These are phyloP conservation scores for Neosilurus hyrtlii DNA, from an alignment of 2,797 vertebrate species.

Conservation along the genomic window DNA sequence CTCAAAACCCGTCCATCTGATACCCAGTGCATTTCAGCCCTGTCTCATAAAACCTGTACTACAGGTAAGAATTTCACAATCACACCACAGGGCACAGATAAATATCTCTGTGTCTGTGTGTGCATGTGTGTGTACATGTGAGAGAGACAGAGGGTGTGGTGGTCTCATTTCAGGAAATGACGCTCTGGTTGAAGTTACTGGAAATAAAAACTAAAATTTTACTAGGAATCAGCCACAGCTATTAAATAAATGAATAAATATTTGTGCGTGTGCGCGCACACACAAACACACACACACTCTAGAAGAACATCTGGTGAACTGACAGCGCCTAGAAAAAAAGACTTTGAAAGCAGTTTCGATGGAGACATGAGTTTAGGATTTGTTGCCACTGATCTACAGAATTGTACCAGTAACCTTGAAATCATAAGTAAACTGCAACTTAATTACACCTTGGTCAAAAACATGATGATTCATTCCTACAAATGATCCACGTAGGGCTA, in stretches of 20 bases:
- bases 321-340: not conserved
- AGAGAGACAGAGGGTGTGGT: constrained; percentile 22
- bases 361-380: not conserved
- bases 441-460: not conserved
- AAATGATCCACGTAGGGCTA: not conserved
- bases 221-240: not conserved
- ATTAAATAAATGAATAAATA: not conserved
- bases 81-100: constrained; percentile 18
- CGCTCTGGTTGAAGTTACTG: constrained; percentile 32
- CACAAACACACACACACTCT: too few relatives aligned
- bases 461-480: not conserved
- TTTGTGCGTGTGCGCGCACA: too few relatives aligned
- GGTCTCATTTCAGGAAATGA: constrained; percentile 48
- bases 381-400: too few relatives aligned
- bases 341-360: not conserved
- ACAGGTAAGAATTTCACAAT: constrained; percentile 28
- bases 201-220: constrained; percentile 33
- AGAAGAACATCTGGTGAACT: not conserved
- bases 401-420: not conserved
- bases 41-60: not conserved
- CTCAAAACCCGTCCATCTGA: not conserved
- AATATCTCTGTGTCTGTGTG: constrained; percentile 17
- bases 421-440: not conserved
- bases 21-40: not conserved
- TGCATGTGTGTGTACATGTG: not conserved